Conservation (phyloP, 2,888 invertebrate genomes). For the Andrena trimmerana region DNA sequence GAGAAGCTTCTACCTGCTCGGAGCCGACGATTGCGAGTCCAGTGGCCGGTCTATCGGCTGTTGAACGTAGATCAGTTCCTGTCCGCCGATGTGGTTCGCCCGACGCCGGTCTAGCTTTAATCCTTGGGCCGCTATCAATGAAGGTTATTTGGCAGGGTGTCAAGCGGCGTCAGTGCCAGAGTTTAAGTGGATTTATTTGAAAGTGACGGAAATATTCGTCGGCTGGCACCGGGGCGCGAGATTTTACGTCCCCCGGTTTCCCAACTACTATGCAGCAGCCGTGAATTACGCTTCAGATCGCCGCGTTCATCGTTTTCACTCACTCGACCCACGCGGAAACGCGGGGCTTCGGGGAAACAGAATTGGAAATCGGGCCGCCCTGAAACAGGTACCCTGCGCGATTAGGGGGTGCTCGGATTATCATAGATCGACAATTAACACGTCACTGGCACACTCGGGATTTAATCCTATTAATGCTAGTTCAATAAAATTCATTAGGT, state of each 20-base stretch:
- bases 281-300: conserved; percentile 27
- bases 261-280: neutral
- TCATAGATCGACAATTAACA: no score
- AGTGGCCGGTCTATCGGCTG: neutral
- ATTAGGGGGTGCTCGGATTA: no score
- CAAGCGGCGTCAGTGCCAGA: conserved; percentile 48
- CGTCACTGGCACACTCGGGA: no score
- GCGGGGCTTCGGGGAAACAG: neutral
- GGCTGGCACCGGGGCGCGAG: conserved; percentile 20
- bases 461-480: no score
- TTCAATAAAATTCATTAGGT: no score
- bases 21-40: neutral
- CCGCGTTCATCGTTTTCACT: conserved; percentile 1
- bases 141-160: conserved; percentile 61
- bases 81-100: conserved; percentile 2
- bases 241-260: conserved; percentile 24
- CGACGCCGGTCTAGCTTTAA: conserved; percentile 33
- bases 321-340: conserved; percentile 15
- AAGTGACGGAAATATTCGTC: conserved; percentile 60
- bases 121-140: conserved; percentile 51
- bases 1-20: neutral
- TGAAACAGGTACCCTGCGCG: neutral
- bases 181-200: conserved; percentile 50
- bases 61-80: conserved; percentile 1
- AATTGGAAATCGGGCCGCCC: neutral